Base-by-base conservation (phyloP, 2,888 invertebrate genomes). In the Parnassius smintheus region DNA sequence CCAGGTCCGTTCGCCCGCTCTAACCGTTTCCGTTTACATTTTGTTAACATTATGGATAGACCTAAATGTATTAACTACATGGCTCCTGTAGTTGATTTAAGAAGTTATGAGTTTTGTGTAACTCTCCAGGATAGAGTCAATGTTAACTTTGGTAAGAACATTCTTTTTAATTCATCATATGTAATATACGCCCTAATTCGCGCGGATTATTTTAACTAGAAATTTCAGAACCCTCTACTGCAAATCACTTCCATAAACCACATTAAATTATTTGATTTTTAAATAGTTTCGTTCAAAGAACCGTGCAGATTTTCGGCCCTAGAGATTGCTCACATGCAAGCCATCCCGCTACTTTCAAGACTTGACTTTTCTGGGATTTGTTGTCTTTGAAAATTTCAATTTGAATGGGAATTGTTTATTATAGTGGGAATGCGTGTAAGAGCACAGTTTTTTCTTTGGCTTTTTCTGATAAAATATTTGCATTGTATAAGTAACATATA, bases 71-170 rank as follows among this genome's bases (percentile, higher is more conserved):
- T 56, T 12, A 56, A 49, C 9, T 67, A 67, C 45, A 62, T 78
- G 50, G 64, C 72, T 3, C 66, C 77, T 2, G 69, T 85, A 3
- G 65, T 76, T 9, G 75, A 79, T 25, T 49, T 81, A 22, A 72
- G 83, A 56, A 61, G 56, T 9, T 77, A 85, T 58, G 85, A 85
- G 66, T 75, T 78, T 65, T 85, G 85, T 64, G 70, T 75, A 2
- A 70, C 56, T 11, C 50, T 72, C 12, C 55, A 56, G 18, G 25
- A 59, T 9, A 41, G 25, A 22, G 9, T 1, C 11, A 11, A 54
- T n/a, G 13, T 62, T 49, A 54, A 48, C 18, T 45, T 57, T 2
- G 46, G 62, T 62, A 54, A 62, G 62, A 50, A 35, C 35, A 35
- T 35, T 35, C 0, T 35, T 35, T 35, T 35, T 35, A 35, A 35